Percentiles rank a stretch among this genome's conserved stretches.
These are phyloP conservation scores for Diploscapter pachys DNA, from an alignment of 1,140 invertebrate species.

Conservation along the genomic window DNA sequence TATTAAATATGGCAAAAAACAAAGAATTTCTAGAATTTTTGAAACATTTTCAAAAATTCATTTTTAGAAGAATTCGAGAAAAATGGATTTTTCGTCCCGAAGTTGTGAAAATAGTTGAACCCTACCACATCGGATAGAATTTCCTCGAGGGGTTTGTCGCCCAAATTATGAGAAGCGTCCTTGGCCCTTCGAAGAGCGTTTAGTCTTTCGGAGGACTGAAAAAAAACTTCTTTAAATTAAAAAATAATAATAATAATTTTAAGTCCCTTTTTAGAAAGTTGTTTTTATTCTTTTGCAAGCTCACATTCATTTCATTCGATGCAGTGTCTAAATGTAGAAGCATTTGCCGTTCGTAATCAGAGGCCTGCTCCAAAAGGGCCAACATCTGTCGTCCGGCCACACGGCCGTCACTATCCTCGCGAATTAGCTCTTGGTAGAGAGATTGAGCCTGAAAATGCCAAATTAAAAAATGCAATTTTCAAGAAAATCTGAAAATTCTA, in stretches of 20 bases:
- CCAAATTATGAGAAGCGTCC: slow-evolving; percentile 23
- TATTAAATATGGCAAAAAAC: too few species aligned
- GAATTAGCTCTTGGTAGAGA: slow-evolving; percentile 20
- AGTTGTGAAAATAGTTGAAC: not conserved
- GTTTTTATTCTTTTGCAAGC: not conserved
- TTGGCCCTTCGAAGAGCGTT: slow-evolving; percentile 17
- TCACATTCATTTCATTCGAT: slow-evolving; percentile 23
- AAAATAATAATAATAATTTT: not conserved
- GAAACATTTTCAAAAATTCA: too few species aligned
- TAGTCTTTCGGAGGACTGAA: slow-evolving; percentile 26
- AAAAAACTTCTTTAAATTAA: not conserved
- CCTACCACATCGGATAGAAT: slow-evolving; percentile 13
- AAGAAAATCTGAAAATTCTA: not conserved
- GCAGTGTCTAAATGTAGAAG: slow-evolving; percentile 29
- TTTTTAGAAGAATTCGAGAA: not conserved
- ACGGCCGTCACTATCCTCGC: slow-evolving; percentile 21
- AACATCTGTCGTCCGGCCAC: slow-evolving; percentile 13
- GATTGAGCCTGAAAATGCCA: slow-evolving; percentile 11
- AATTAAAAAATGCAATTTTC: not conserved
- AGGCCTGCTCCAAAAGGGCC: slow-evolving; percentile 22
- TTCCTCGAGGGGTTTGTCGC: slow-evolving; percentile 24
- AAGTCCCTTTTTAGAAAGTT: not conserved
- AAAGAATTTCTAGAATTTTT: too few species aligned
- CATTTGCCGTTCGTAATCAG: slow-evolving; percentile 20
- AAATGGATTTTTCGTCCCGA: not conserved